Evolutionary conservation across 1,140 invertebrate species (phyloP).

Genomic region (Drosophila orosa): DNA sequence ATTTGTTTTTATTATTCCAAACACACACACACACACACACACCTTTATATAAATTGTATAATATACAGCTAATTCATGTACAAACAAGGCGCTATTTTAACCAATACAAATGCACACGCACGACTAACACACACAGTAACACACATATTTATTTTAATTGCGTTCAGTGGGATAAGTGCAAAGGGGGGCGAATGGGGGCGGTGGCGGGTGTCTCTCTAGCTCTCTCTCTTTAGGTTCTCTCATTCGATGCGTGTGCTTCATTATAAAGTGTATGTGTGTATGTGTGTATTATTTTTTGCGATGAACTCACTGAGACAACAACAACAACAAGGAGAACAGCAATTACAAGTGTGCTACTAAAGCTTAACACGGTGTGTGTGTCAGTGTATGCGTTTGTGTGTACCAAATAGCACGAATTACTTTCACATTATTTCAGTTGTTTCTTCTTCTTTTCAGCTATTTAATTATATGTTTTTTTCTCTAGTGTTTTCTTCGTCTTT

Average conservation of each 20-base stretch:
- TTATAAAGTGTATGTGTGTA: slow-evolving; percentile 2
- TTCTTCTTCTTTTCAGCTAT: slow-evolving; percentile 24
- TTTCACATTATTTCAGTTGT: slow-evolving; percentile 70
- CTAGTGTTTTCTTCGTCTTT: slow-evolving; percentile 34
- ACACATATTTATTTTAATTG: slow-evolving; percentile 55
- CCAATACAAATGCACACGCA: slow-evolving; percentile 44
- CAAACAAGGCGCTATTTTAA: slow-evolving; percentile 80
- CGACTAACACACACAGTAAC: slow-evolving; percentile 20
- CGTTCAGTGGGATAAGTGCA: slow-evolving; percentile 46
- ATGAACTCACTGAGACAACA: slow-evolving; percentile 78
- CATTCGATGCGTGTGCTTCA: slow-evolving; percentile 7
- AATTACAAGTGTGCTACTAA: slow-evolving; percentile 62
- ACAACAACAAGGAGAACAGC: slow-evolving; percentile 65
- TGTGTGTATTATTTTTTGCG: slow-evolving; percentile 80
- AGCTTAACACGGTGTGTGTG: slow-evolving; percentile 11
- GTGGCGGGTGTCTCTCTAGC: slow-evolving; percentile 30
- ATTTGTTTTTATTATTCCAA: slow-evolving; percentile 54
- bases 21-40: slow-evolving; percentile 20
- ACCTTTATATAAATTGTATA: slow-evolving; percentile 20
- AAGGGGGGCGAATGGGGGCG: slow-evolving; percentile 41
- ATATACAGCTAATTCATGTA: slow-evolving; percentile 74
- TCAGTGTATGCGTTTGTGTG: slow-evolving; percentile 19
- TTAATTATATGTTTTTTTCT: slow-evolving; percentile 39
- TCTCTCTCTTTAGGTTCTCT: slow-evolving; percentile 4
- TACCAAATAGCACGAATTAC: slow-evolving; percentile 64